Evolutionary conservation across 2,113 vertebrate species (phyloP), one percentile per base, ranked within the genome.

Genomic region (Glaucidium brasilianum): DNA sequence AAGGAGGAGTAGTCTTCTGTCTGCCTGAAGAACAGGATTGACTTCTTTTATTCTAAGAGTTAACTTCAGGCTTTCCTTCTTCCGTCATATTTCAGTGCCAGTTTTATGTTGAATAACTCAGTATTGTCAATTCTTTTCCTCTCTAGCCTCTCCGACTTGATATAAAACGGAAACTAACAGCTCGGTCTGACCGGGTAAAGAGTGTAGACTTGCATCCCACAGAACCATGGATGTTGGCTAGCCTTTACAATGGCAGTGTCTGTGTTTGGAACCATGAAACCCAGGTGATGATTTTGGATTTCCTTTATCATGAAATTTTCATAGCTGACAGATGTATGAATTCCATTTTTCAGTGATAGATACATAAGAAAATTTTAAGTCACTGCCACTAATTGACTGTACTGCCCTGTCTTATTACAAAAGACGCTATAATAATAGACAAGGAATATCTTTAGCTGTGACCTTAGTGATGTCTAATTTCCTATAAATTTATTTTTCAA

Each of bases 241-340:
- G 99, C 96, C 98, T 99, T n/a, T 99, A 99, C 97, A 99, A 99
- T 29, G 99, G 99, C 90, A 99, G 99, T 2, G 99, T 99, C 69
- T 99, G 99, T 20, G 99, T 99, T 39, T 99, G 99, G 99, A 99
- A 99, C 98, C 99, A 99, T 30, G 99, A 99, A 95, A 98, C 99
- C 45, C 99, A 99, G 98, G 99, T 99, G 96, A 88, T n/a, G 16
- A 5, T 22, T 11, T 39, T 3, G 7, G 11, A 43, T 67, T 37
- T 20, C 21, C 32, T 35, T 50, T 23, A 0, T 2, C 64, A 10
- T 3, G 32, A 18, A 25, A 4, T 75, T 8, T 52, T 43, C 35
- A 20, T 47, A 23, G 5, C 32, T 43, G 19, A 6, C 17, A 47
- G 9, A 1, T 59, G 3, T 60, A 6, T 41, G 3, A 14, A 26